Base-by-base conservation (phyloP, 2,888 invertebrate genomes). In the Priocnemis perturbator region DNA sequence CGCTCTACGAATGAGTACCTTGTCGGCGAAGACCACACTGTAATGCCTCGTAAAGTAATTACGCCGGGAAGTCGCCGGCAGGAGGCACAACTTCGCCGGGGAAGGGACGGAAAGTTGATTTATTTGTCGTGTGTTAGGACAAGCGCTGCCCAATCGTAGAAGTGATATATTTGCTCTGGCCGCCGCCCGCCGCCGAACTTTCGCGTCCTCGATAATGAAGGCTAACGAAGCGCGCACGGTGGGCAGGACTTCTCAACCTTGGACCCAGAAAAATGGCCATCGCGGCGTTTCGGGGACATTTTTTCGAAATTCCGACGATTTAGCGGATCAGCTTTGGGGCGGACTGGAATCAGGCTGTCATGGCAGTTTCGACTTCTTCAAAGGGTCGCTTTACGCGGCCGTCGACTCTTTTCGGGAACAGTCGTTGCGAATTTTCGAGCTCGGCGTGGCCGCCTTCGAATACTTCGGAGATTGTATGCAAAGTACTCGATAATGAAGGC, bases 31-130 rank as follows among this genome's bases (percentile, higher is more conserved):
- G 71, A 76, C 21, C 44, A 72, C 50, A 61, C 65, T 64, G 69
- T 77, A 74, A 81, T 79, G 76, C 67, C 73, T 68, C 76, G 74
- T 81, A 77, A 83, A 82, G 81, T 83, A 83, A 85, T 85, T 84
- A 84, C 78, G 67, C 60, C 66, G 71, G 65, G 67, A 68, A 69
- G 73, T 71, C 73, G 59, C 58, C 37, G 65, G 56, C 45, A 69
- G 67, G 37, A 63, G 53, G 47, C 67, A 59, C 59, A 73, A 82
- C 76, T 75, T 74, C 47, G 50, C 5, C 17, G 14, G 21, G 26
- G 55, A 52, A 63, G 53, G 60, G 52, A 57, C 56, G 52, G 53
- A 69, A 82, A 75, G 64, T 69, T 79, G 74, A 82, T 81, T 81
- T 75, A 74, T 85, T 76, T 75, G 65, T 61, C 64, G 64, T 65